Evolutionary conservation across 2,113 vertebrate species (phyloP), one percentile per base, ranked within the genome.

Genomic region (zebrafish (Danio rerio)): DNA sequence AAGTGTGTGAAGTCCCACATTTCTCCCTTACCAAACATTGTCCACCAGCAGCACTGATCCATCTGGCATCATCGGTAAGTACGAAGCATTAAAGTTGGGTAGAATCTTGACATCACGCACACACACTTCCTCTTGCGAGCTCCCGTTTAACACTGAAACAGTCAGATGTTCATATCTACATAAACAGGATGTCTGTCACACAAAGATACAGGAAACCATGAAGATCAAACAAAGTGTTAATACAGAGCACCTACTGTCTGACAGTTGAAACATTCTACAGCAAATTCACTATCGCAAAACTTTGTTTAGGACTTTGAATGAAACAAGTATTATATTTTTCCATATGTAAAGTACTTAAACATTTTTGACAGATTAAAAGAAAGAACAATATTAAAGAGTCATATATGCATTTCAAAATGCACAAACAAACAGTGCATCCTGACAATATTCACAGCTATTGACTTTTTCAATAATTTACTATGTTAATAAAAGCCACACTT

Each of bases 41-140:
- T 97, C 96, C 0, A 96, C 95, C 31, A 96, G 91, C 81, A 97
- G 92, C 6, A 97, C 96, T 0, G 96, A 97, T 58, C 96, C 95
- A 0, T 97, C 96, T 0, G 96, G 96, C 96, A 97, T 96, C 91
- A 97, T 92, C 21, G 96, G 96, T 50, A 97, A 92, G 88, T 95
- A 97, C 50, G 95, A 96, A 56, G 94, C 94, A 11, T 96, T 97
- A 82, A 96, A 95, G 88, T 97, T 96, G 55, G 96, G 96, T 11
- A 96, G 91, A 66, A 97, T 94, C 70, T 91, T 92, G 65, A 96
- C 90, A 0, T 96, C 95, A 86, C 90, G 91, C 55, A 96, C 87
- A 9, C 92, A 95, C 56, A 96, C 89, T 78, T 94, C 95, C 80
- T 96, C 95, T 87, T 95, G 94, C 49, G 95, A 96, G 78, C 94